These are phyloP conservation scores for Oceanites oceanicus DNA, from an alignment of 2,113 vertebrate species.

Conservation along the genomic window DNA sequence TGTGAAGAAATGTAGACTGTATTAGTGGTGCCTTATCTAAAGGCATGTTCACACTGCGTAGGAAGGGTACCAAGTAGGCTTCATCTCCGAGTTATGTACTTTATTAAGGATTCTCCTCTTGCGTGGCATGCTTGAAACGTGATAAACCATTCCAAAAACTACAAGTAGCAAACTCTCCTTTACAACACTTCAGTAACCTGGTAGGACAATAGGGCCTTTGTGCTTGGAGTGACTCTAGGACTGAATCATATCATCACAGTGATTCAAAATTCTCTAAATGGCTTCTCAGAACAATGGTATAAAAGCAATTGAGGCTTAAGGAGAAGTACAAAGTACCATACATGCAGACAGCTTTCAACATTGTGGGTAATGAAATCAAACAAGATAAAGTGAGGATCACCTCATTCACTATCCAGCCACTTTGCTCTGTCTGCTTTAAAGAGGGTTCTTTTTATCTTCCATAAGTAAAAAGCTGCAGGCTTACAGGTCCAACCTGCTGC, in stretches of 20 bases:
- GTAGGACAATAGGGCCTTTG: conserved; percentile 23
- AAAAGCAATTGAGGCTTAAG: conserved; percentile 34
- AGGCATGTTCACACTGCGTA: rapidly evolving
- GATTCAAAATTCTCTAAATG: conserved; percentile 20
- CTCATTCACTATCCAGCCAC: background rate
- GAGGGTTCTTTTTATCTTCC: background rate
- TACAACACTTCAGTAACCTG: background rate
- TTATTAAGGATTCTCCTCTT: background rate
- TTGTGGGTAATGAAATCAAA: background rate
- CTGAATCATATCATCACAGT: background rate
- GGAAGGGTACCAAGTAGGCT: background rate
- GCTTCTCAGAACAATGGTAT: conserved; percentile 50
- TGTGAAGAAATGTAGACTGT: background rate
- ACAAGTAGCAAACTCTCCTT: background rate
- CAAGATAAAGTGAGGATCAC: conserved; percentile 34
- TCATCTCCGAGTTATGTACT: background rate
- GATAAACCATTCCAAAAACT: background rate
- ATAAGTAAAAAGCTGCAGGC: background rate
- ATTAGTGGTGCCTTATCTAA: background rate
- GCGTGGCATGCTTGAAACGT: background rate
- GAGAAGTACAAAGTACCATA: conserved; percentile 19
- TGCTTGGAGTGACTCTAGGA: conserved; percentile 1
- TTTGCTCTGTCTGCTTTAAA: background rate
- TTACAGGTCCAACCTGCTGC: background rate
- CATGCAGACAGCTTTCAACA: conserved; percentile 11